Percentiles rank a stretch among this genome's conserved stretches.
Evolutionary conservation across 2,888 invertebrate genomes (phyloP).

Genomic region (Aporophyla nigra): DNA sequence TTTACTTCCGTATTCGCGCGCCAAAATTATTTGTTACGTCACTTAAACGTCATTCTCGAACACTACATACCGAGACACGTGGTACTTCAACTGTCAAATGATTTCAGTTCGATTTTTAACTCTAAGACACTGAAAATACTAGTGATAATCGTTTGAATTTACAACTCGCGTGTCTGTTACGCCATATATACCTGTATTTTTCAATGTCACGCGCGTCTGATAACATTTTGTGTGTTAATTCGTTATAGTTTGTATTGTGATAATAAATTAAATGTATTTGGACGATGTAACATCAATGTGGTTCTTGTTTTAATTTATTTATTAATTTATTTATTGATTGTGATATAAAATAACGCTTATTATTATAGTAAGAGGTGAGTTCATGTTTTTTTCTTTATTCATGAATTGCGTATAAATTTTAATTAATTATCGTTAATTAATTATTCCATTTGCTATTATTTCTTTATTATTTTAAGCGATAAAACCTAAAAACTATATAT

Average conservation of each 20-base stretch:
- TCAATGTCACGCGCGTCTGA: constrained; percentile 59
- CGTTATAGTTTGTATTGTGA: constrained; percentile 22
- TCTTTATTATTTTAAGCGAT: background rate
- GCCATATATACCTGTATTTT: constrained; percentile 44
- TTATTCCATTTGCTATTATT: background rate
- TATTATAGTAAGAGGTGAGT: constrained; percentile 48
- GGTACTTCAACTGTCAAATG: constrained; percentile 49
- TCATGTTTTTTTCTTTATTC: background rate
- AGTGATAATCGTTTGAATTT: constrained; percentile 12
- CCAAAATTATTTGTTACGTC: constrained; percentile 58
- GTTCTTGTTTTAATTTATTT: constrained; percentile 39
- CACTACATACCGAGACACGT: constrained; percentile 42
- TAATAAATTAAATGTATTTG: constrained; percentile 19
- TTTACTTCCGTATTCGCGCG: constrained; percentile 55
- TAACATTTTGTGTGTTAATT: constrained; percentile 30
- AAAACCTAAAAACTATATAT: background rate
- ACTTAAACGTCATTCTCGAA: constrained; percentile 45
- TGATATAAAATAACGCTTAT: constrained; percentile 48
- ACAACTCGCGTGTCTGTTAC: constrained; percentile 16
- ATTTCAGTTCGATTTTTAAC: constrained; percentile 31
- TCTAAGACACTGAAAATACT: background rate
- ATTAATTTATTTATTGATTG: constrained; percentile 42
- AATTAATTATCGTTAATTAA: background rate
- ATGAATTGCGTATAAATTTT: background rate
- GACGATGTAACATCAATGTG: constrained; percentile 45